Evolutionary conservation across 1,140 invertebrate genomes (phyloP).

Genomic region (Euborellia annulipes): DNA sequence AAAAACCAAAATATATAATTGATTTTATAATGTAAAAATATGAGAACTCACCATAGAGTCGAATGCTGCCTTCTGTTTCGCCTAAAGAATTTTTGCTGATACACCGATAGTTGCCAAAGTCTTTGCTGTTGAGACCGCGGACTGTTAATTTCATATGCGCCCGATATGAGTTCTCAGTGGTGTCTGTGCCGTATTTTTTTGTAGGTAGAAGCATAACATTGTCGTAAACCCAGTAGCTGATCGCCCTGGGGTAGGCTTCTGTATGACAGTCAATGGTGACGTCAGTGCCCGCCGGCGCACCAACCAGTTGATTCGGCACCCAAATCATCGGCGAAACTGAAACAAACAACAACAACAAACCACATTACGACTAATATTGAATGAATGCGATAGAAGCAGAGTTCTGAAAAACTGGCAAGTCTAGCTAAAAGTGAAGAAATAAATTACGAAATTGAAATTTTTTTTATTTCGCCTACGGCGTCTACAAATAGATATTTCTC

Average conservation of each 20-base stretch:
- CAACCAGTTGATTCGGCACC: constrained; percentile 81
- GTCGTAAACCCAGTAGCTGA: constrained; percentile 83
- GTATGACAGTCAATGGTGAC: constrained; percentile 86
- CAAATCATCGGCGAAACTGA: constrained; percentile 83
- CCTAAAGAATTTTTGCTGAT: constrained; percentile 89
- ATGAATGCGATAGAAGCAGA: too few species aligned
- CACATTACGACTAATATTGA: not conserved
- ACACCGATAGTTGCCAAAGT: constrained; percentile 74
- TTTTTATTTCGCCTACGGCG: too few species aligned
- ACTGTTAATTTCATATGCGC: constrained; percentile 76
- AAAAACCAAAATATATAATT: too few species aligned
- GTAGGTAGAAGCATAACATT: constrained; percentile 68
- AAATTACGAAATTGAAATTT: too few species aligned
- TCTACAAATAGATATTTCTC: too few species aligned
- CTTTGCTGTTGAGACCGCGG: constrained; percentile 52
- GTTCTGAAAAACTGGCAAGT: too few species aligned
- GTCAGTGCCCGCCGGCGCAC: constrained; percentile 70
- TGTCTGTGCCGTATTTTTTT: constrained; percentile 62
- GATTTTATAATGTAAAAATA: too few species aligned
- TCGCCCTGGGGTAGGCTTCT: constrained; percentile 80
- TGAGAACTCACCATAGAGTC: constrained; percentile 69
- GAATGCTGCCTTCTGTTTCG: constrained; percentile 79
- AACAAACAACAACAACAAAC: constrained; percentile 13
- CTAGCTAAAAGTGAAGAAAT: too few species aligned
- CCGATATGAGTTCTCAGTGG: constrained; percentile 64